phyloP scores from a whole-genome alignment of 2,797 vertebrate genomes.

The Mus minutoides region DNA sequence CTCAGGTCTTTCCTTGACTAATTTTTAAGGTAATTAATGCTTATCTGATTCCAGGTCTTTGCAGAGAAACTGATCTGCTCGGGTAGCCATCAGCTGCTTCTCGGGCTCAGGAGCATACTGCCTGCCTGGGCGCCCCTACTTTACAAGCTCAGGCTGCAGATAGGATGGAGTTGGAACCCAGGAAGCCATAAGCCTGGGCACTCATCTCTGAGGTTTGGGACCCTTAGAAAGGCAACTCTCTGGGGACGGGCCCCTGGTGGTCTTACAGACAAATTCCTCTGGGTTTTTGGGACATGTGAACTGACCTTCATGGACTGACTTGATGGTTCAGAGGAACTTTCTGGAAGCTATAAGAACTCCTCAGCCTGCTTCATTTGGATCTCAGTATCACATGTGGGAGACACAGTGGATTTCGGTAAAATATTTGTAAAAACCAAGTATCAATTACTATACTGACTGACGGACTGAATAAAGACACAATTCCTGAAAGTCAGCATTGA shows the following conservation, averaged over 20 bases:
- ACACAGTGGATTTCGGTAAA: neutral
- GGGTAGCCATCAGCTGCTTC: neutral
- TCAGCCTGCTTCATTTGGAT: neutral
- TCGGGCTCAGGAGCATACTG: neutral
- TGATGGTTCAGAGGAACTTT: neutral
- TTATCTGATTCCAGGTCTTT: slow-evolving; percentile 37
- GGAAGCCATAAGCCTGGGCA: no score
- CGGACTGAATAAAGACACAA: neutral
- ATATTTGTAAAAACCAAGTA: neutral
- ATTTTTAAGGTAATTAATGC: slow-evolving; percentile 23
- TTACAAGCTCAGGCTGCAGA: neutral
- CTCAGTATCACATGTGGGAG: neutral
- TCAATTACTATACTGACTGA: neutral
- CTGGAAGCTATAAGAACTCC: neutral
- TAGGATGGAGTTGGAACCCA: accelerated
- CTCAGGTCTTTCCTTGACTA: neutral
- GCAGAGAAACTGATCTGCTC: neutral
- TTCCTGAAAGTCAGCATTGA: neutral
- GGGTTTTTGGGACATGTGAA: neutral
- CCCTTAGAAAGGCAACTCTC: neutral
- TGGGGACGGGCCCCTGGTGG: no score
- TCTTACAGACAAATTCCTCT: neutral
- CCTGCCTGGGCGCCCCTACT: neutral
- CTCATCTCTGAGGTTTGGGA: neutral
- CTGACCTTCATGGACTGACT: no score